Conservation (phyloP, 2,888 invertebrate genomes). For the Drosophila greeni region DNA sequence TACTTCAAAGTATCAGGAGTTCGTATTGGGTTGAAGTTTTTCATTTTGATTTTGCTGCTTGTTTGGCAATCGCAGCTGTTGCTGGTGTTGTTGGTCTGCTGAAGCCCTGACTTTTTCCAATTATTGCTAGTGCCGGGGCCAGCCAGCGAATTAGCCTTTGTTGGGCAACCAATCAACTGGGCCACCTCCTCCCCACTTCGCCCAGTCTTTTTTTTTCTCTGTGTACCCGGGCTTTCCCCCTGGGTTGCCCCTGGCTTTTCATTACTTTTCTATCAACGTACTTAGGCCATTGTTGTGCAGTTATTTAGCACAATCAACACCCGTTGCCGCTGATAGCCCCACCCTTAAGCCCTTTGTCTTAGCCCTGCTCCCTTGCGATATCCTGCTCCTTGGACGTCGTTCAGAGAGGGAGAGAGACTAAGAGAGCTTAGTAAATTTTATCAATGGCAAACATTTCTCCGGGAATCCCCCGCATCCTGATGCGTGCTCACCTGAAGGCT, state of each 20-base stretch:
- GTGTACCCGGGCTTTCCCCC: neutral
- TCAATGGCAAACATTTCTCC: constrained; percentile 56
- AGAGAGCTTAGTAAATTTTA: constrained; percentile 51
- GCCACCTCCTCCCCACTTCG: constrained; percentile 28
- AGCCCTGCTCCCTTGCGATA: neutral
- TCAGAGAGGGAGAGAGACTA: constrained; percentile 7
- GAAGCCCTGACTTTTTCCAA: constrained; percentile 65
- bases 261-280: constrained; percentile 74
- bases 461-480: constrained; percentile 1
- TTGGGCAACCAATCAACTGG: constrained; percentile 66
- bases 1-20: neutral
- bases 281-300: constrained; percentile 72
- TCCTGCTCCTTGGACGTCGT: constrained; percentile 22
- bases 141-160: constrained; percentile 68
- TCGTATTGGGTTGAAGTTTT: neutral
- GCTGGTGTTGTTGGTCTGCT: constrained; percentile 30
- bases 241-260: constrained; percentile 51
- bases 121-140: constrained; percentile 62
- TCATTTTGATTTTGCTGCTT: constrained; percentile 21
- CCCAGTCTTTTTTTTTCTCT: neutral
- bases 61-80: constrained; percentile 15
- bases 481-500: constrained; percentile 52
- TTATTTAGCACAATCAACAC: constrained; percentile 72
- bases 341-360: constrained; percentile 9
- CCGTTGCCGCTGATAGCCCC: constrained; percentile 62